phyloP scores from a whole-genome alignment of 1,140 invertebrate genomes.

The Caenorhabditis elegans region WBcel235 BX284602.5:7993001-7993500 shows the following conservation, averaged over 20 bases:
- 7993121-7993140: slow-evolving; percentile 65
- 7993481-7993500: slow-evolving; percentile 49
- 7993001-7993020: slow-evolving; percentile 59
- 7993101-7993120: slow-evolving; percentile 60
- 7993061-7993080: slow-evolving; percentile 45
- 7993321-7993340: slow-evolving; percentile 30
- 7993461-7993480: slow-evolving; percentile 62
- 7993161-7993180: slow-evolving; percentile 64
- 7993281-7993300: not conserved
- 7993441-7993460: slow-evolving; percentile 58
- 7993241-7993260: slow-evolving; percentile 35
- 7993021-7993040: slow-evolving; percentile 61
- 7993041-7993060: slow-evolving; percentile 58
- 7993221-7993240: slow-evolving; percentile 47
- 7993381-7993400: slow-evolving; percentile 19
- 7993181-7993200: slow-evolving; percentile 53
- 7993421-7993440: slow-evolving; percentile 60
- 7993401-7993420: slow-evolving; percentile 44
- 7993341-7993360: slow-evolving; percentile 27
- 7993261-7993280: not conserved
- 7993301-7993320: slow-evolving; percentile 48
- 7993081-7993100: slow-evolving; percentile 60
- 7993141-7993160: slow-evolving; percentile 59
- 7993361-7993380: not conserved
- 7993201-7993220: slow-evolving; percentile 49